Conservation (phyloP, 2,888 invertebrate species). For the Lottia gigantea region DNA sequence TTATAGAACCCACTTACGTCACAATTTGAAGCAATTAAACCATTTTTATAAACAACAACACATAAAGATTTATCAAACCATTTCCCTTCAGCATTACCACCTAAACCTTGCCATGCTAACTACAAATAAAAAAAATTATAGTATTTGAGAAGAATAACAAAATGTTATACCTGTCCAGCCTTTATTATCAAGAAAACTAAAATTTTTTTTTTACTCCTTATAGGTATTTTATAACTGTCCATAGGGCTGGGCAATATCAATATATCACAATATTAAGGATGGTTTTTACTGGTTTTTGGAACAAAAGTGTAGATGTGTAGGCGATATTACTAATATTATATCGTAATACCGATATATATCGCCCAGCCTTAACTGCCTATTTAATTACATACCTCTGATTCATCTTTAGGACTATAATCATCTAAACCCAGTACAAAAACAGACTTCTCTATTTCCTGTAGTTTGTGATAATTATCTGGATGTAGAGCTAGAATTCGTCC, state of each 20-base stretch:
- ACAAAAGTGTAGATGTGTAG: too few relatives aligned
- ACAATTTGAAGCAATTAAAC: slow-evolving; percentile 70
- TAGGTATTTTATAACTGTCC: background rate
- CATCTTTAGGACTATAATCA: slow-evolving; percentile 38
- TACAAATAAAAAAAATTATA: slow-evolving; percentile 34
- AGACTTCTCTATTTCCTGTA: slow-evolving; percentile 48
- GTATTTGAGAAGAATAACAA: background rate
- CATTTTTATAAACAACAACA: slow-evolving; percentile 71
- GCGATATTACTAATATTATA: too few relatives aligned
- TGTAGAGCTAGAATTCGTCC: slow-evolving; percentile 45
- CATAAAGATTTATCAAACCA: slow-evolving; percentile 75
- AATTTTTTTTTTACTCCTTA: background rate
- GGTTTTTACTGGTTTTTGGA: too few relatives aligned
- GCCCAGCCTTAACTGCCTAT: too few relatives aligned
- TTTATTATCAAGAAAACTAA: slow-evolving; percentile 11
- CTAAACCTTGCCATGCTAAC: slow-evolving; percentile 66
- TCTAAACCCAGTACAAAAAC: slow-evolving; percentile 41
- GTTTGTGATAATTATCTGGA: slow-evolving; percentile 47
- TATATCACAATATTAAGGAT: too few relatives aligned
- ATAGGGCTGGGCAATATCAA: too few relatives aligned
- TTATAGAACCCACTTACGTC: slow-evolving; percentile 69
- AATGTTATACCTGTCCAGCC: slow-evolving; percentile 11
- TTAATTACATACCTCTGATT: slow-evolving; percentile 31
- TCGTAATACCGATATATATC: too few relatives aligned
- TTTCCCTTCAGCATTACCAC: slow-evolving; percentile 72